These are phyloP conservation scores for Zosterops borbonicus DNA, from an alignment of 2,113 vertebrate genomes.

Conservation along the genomic window DNA sequence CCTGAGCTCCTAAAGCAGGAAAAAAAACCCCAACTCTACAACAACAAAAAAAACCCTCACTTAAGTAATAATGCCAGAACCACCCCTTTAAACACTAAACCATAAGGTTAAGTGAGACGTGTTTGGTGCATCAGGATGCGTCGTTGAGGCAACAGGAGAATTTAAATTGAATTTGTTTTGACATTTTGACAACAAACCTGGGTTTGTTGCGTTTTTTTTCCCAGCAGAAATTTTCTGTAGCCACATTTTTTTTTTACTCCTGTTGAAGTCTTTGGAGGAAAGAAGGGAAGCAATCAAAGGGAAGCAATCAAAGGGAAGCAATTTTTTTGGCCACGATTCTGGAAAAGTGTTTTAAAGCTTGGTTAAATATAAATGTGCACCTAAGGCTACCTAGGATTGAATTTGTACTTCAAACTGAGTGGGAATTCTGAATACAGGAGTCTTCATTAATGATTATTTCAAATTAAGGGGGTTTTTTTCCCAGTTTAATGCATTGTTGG, in stretches of 20 bases:
- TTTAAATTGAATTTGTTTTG: not conserved
- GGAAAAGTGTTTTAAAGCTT: constrained; percentile 13
- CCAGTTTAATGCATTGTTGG: not conserved
- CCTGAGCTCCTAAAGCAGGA: not conserved
- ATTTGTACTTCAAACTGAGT: not conserved
- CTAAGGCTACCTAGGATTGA: not conserved
- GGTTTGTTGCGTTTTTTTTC: not conserved
- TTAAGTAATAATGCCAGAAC: not conserved
- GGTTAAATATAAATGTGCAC: not conserved
- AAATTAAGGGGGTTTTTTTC: not conserved
- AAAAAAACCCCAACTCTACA: not conserved
- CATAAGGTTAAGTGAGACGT: not conserved
- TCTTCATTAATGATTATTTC: not conserved
- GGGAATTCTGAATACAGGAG: not conserved
- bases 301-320: not conserved
- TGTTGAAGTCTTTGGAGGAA: not conserved
- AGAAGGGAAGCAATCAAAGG: not conserved
- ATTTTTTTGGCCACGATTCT: not conserved
- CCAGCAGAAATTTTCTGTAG: not conserved
- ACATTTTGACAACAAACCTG: not conserved
- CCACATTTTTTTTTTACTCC: not conserved
- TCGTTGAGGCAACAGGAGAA: not conserved
- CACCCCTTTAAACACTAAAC: not conserved
- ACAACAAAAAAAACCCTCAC: not conserved
- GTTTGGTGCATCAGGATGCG: not conserved